These are phyloP conservation scores for Oenanthe melanoleuca DNA, from an alignment of 2,113 vertebrate species.

Conservation along the genomic window DNA sequence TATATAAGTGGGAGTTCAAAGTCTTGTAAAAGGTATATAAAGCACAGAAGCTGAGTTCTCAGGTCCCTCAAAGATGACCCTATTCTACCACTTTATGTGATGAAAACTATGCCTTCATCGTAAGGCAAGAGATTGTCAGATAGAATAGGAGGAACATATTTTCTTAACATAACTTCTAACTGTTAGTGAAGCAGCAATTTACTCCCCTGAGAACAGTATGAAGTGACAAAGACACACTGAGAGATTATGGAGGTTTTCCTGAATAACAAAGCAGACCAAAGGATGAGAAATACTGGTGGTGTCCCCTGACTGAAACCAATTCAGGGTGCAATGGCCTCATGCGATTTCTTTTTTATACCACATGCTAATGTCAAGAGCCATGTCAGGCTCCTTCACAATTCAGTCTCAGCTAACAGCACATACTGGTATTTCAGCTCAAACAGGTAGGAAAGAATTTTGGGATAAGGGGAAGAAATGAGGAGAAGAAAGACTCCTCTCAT, in stretches of 20 bases:
- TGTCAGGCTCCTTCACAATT: background rate
- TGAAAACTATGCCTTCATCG: background rate
- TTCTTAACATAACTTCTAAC: background rate
- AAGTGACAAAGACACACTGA: background rate
- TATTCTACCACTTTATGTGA: background rate
- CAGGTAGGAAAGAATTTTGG: background rate
- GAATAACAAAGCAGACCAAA: background rate
- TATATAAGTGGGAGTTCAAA: background rate
- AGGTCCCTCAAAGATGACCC: background rate
- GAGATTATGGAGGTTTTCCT: background rate
- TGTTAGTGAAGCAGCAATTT: background rate
- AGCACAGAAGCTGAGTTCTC: background rate
- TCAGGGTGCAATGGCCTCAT: background rate
- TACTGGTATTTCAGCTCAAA: background rate
- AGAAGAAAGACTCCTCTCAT: background rate
- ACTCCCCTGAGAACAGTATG: background rate
- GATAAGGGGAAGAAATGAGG: background rate
- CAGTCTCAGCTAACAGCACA: background rate
- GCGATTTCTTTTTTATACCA: background rate
- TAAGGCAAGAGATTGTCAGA: background rate
- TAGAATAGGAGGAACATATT: background rate
- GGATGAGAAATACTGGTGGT: background rate
- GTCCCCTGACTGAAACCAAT: background rate
- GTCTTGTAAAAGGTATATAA: background rate
- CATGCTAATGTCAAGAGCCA: background rate